A percentile compares a stretch with the other conserved stretches of the same genome.
These are phyloP conservation scores for Peromyscus melanophrys DNA, from an alignment of 2,797 vertebrate species.

Conservation along the genomic window DNA sequence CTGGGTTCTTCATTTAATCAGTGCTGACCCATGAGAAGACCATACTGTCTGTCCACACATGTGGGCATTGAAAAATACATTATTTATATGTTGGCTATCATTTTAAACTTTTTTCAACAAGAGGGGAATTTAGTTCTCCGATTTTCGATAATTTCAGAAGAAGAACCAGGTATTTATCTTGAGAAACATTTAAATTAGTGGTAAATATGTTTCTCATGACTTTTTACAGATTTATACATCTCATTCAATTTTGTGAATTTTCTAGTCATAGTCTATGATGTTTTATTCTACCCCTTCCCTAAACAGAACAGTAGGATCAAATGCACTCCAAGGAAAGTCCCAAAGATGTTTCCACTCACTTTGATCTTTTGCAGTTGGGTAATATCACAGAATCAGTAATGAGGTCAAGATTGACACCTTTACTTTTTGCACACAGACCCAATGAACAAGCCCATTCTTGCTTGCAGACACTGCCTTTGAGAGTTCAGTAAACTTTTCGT, in stretches of 20 bases:
- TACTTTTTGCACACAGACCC: neutral
- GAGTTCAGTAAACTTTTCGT: conserved; percentile 44
- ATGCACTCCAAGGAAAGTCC: neutral
- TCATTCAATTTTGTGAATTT: neutral
- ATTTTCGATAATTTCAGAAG: conserved; percentile 59
- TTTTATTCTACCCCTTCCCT: neutral
- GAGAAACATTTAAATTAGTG: conserved; percentile 58
- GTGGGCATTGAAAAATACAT: conserved; percentile 42
- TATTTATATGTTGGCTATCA: conserved; percentile 70
- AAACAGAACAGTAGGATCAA: neutral
- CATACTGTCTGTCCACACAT: neutral
- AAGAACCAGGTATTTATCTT: neutral
- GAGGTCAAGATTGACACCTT: neutral
- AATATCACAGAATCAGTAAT: neutral
- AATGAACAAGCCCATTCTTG: neutral
- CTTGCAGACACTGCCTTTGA: conserved; percentile 13
- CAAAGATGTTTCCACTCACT: neutral
- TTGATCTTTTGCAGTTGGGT: neutral
- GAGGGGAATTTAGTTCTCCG: conserved; percentile 28
- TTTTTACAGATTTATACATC: conserved; percentile 5
- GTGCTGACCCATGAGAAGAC: conserved; percentile 16
- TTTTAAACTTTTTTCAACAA: conserved; percentile 66
- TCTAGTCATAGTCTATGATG: neutral
- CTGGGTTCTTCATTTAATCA: conserved; percentile 19
- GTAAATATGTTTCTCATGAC: conserved; percentile 57